Evolutionary conservation across 2,888 invertebrate genomes (phyloP), one percentile per base, ranked within the genome.

Genomic region (Patella depressa): DNA sequence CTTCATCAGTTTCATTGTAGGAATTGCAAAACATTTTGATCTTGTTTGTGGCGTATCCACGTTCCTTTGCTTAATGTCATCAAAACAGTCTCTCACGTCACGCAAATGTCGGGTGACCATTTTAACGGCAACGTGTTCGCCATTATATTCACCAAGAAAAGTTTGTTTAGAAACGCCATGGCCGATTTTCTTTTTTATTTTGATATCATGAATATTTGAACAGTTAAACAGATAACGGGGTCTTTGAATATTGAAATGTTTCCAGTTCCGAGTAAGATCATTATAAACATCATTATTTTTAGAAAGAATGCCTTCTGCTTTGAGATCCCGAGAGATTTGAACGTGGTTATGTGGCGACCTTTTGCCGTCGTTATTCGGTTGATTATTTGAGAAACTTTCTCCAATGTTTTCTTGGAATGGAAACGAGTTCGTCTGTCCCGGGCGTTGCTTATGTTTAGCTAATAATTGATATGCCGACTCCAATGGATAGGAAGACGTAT

Each of bases 1-100:
- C 80, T 90, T 90, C 90, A 90, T 90, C 24, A 90, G 81, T 78
- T 88, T 89, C 85, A 88, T 88, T 17, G 88, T 89, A 9, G 90
- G 85, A 29, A 86, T 83, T 0, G 85, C 84, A 78, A 86, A 89
- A 75, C 90, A 90, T 53, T 83, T 78, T 65, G 65, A 65, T 65
- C 24, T 73, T 15, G 71, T 45, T 14, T 71, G 29, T 2, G 75
- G 45, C 12, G 55, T 65, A 45, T 72, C 65, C 3, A 70, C 73
- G 45, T 80, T 79, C 17, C 72, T 75, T 5, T 76, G 24, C 71
- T 81, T 81, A 15, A 86, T 74, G 24, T 83, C 79, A 34, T 87
- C 85, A 19, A 89, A 81, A 81, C 90, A 90, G 5, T 79, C 79
- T 73, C 85, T 82, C 12, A 90, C 89, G 78, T 89, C 88, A 71